phyloP scores from a whole-genome alignment of 2,797 vertebrate genomes.

The Peromyscus melanophrys region DNA sequence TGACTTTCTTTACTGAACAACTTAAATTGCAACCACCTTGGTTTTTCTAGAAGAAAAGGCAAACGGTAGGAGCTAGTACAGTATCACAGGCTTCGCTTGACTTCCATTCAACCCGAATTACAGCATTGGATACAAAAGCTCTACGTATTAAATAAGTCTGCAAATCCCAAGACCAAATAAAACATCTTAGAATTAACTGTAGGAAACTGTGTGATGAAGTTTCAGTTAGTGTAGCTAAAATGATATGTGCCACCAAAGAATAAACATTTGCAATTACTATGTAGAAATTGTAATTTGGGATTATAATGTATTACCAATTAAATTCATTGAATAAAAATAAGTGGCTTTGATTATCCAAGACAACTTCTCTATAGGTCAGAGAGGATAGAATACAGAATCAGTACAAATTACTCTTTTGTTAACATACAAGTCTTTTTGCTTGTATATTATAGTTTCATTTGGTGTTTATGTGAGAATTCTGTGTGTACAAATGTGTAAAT shows the following conservation, averaged over 20 bases:
- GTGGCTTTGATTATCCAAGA: not conserved
- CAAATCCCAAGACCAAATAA: not conserved
- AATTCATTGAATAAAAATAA: not conserved
- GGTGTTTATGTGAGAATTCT: not conserved
- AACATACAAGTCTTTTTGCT: not conserved
- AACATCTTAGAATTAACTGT: not conserved
- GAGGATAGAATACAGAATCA: not conserved
- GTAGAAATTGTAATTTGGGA: not conserved
- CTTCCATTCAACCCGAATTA: not conserved
- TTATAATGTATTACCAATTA: not conserved
- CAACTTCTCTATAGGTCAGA: not conserved
- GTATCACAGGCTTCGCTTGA: not conserved
- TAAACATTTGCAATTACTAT: not conserved
- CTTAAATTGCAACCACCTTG: not conserved
- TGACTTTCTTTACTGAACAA: slow-evolving; percentile 23
- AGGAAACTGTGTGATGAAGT: not conserved
- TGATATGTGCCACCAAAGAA: not conserved
- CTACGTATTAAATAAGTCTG: not conserved
- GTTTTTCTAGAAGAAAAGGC: slow-evolving; percentile 12
- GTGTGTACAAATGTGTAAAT: not conserved
- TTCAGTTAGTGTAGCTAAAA: not conserved
- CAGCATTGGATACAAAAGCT: not conserved
- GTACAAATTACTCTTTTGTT: not conserved
- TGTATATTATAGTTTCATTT: not conserved
- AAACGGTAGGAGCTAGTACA: not conserved